Base-by-base conservation (phyloP, 2,113 vertebrate species). In the Butorides virescens region DNA sequence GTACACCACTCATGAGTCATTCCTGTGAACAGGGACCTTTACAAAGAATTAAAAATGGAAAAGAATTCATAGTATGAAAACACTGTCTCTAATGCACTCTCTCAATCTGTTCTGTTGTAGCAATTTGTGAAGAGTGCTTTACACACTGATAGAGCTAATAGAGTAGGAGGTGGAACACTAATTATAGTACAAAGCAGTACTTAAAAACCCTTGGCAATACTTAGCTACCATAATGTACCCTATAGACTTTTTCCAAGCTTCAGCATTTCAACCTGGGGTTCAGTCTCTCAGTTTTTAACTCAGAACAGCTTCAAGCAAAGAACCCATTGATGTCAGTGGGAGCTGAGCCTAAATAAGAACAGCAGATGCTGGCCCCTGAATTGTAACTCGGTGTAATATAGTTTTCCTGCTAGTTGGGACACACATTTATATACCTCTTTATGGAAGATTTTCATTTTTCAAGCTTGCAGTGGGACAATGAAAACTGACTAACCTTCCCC, bases 161-260 rank as follows among this genome's bases (percentile, higher is more conserved):
- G 76, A 79, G 62, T 47, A 70, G 80, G 85, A 89, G 76, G 75
- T 78, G 61, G 61, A 91, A 78, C 88, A 39, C 62, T 86, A 95
- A 95, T 93, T 90, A 93, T 67, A 67, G 88, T 47, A 89, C 72
- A 86, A 80, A 92, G 67, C 67, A 86, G 72, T 71, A 34, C 47
- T 92, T 86, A 62, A 83, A 86, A 53, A 14, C 52, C 72, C 58
- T 72, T 79, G 76, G 72, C 50, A 83, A 75, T 79, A 55, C 49
- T 66, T 55, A 75, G 47, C 56, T 79, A 30, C 46, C 39, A 14
- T 86, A 62, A 89, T 71, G 67, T 47, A 34, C 67, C 67, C 52
- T 63, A 11, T 49, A 71, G 72, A 53, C 47, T 47, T 82, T 72
- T 85, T 59, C 34, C 29, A 13, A 59, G 47, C 52, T 95, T 76